Conservation (phyloP, 2,113 vertebrate genomes). For the Ceratotherium simum region DNA sequence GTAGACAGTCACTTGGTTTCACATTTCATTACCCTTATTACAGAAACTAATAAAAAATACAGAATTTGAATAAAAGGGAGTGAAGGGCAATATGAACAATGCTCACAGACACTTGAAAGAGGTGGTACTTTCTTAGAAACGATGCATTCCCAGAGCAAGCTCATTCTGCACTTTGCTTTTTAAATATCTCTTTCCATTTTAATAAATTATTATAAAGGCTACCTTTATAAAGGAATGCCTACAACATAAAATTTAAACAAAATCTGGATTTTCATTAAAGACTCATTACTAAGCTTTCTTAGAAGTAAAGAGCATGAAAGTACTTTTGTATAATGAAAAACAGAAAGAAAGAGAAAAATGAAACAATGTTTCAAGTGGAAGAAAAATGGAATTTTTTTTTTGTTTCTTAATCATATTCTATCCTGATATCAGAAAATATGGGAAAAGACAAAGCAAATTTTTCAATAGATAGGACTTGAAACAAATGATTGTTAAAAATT, state of each 20-base stretch:
- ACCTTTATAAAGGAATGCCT: background rate
- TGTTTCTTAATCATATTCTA: background rate
- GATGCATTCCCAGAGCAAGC: background rate
- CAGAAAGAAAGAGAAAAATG: background rate
- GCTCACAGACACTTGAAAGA: background rate
- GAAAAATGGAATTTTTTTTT: background rate
- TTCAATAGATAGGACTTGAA: background rate
- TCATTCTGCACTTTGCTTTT: background rate
- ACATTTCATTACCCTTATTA: constrained; percentile 37
- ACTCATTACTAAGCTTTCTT: background rate
- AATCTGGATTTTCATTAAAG: background rate
- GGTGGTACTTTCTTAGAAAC: background rate
- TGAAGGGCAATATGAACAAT: background rate
- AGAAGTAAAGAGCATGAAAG: background rate
- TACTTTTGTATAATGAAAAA: background rate
- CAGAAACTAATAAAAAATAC: background rate
- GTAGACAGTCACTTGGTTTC: constrained; percentile 2
- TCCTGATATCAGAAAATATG: background rate
- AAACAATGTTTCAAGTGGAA: background rate
- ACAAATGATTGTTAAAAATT: background rate
- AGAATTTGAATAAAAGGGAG: background rate
- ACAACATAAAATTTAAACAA: background rate
- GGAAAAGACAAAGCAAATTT: background rate
- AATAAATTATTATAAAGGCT: background rate
- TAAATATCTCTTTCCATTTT: constrained; percentile 41